phyloP scores from a whole-genome alignment of 2,113 vertebrate genomes.

The Alligator sinensis region DNA sequence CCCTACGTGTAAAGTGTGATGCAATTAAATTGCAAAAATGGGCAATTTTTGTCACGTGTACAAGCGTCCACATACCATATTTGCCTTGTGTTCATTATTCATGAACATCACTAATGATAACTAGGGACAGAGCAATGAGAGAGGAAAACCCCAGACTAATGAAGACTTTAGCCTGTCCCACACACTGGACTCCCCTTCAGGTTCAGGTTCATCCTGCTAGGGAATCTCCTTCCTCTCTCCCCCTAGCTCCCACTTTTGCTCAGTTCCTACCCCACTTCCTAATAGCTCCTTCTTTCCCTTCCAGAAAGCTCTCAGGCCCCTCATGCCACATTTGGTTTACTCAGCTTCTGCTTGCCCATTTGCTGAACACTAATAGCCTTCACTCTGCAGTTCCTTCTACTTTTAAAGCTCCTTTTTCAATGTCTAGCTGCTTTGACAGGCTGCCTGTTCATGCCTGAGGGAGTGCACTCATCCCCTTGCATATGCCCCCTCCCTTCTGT shows the following conservation, averaged over 20 bases:
- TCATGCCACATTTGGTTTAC: no score
- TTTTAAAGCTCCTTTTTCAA: not conserved
- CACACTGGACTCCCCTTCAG: not conserved
- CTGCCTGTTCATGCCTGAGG: not conserved
- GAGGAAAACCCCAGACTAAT: rapidly evolving
- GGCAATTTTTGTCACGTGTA: no score
- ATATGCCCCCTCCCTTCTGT: not conserved
- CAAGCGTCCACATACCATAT: no score
- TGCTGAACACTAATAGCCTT: not conserved
- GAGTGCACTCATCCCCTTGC: no score
- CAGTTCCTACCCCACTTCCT: not conserved
- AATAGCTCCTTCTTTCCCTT: not conserved
- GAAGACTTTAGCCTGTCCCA: not conserved
- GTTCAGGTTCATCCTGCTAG: not conserved
- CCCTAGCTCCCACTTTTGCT: not conserved
- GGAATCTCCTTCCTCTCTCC: not conserved
- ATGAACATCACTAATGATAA: not conserved
- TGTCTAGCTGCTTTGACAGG: not conserved
- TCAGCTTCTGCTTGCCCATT: no score
- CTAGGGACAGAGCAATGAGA: not conserved
- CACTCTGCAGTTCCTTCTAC: not conserved
- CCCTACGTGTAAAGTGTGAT: no score
- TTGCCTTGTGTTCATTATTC: rapidly evolving
- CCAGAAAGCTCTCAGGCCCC: not conserved
- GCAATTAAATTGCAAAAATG: no score